These are phyloP conservation scores for Lithophane socia DNA, from an alignment of 2,888 invertebrate species.

Conservation along the genomic window DNA sequence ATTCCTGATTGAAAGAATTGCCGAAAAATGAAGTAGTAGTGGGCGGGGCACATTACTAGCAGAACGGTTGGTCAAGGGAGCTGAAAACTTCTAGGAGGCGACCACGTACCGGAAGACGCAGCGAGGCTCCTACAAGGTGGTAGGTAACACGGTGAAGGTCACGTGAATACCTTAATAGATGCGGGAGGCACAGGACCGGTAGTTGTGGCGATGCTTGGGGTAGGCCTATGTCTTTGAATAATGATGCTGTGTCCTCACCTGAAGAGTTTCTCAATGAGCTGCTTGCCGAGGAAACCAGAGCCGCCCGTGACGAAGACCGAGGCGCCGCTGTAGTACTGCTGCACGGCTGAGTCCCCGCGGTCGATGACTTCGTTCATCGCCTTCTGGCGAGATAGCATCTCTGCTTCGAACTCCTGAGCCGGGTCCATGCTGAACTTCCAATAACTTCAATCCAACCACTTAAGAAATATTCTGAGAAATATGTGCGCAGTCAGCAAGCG, in stretches of 20 bases:
- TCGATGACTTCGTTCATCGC: conserved; percentile 34
- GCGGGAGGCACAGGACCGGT: too few species aligned
- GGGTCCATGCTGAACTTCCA: conserved; percentile 7
- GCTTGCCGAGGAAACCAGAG: conserved; percentile 92
- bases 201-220: too few species aligned
- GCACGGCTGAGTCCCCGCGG: conserved; percentile 73
- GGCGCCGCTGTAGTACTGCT: conserved; percentile 88
- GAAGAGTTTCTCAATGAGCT: conserved; percentile 44
- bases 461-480: too few species aligned
- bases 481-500: neutral
- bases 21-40: neutral
- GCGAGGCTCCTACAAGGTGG: too few species aligned
- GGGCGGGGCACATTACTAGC: neutral
- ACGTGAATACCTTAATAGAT: too few species aligned
- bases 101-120: too few species aligned
- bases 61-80: neutral
- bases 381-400: conserved; percentile 28
- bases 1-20: neutral
- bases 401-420: conserved; percentile 20
- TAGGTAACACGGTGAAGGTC: too few species aligned
- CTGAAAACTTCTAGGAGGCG: too few species aligned
- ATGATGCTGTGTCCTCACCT: neutral
- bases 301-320: conserved; percentile 94
- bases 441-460: too few species aligned
- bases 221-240: too few species aligned